Base-by-base conservation (phyloP, 2,888 invertebrate genomes). In the Monopis laevigella region DNA sequence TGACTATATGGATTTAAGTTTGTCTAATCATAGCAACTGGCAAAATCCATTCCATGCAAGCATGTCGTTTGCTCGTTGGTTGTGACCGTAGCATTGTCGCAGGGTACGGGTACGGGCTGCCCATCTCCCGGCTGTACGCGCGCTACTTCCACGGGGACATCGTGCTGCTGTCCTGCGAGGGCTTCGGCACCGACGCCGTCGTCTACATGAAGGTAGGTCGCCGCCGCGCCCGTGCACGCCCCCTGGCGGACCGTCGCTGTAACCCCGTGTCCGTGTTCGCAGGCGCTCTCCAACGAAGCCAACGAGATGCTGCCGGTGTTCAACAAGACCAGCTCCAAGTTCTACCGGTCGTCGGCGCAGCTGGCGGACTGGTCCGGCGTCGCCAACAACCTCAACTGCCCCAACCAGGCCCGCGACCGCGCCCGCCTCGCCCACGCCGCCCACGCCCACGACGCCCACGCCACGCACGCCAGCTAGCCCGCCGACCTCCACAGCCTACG, bases 131-230 rank as follows among this genome's bases (percentile, higher is more conserved):
- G 45, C 82, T 99, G 41, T 99, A 99, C 74, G 99, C 99, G 8
- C 84, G 98, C 41, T 99, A 99, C 72, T 97, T 99, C 82, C 96
- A 98, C 59, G 99, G 99, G 0, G 98, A 99, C 72, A 83, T 99
- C 46, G 87, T 92, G 42, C 82, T 99, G 7, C 84, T 93, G 50
- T 96, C 98, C 1, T 95, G 95, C 63, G 98, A 99, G 65, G 99
- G 99, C 0, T 90, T 89, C 62, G 99, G 99, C 21, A 98, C 98
- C 0, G 98, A 99, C 65, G 95, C 99, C 6, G 88, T 95, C 41
- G 89, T 99, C 47, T 98, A 96, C 67, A 83, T 99, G 56, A 99
- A 99, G 89, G 97, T 96, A 71, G 58, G 50, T 46, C 51, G 2
- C 69, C 97, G 96, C 96, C 97, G 0, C 75, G 97, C 43, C 90